Evolutionary conservation across 2,797 vertebrate genomes (phyloP), one percentile per base, ranked within the genome.

Genomic region (Meriones psammophilus): DNA sequence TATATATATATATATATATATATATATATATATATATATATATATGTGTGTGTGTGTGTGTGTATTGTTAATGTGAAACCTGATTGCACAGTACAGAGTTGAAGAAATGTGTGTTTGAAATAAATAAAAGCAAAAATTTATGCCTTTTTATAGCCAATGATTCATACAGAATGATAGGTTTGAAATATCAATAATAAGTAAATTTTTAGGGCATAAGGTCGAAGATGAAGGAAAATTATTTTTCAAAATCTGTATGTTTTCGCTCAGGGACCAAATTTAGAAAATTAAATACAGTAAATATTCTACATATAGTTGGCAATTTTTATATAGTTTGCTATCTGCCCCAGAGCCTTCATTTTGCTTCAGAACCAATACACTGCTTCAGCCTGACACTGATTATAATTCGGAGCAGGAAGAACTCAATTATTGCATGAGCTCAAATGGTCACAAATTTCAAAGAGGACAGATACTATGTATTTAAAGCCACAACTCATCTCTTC

Each of bases 141-240:
- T 89, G 64, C 71, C 92, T 92, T 94, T 96, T 95, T 95, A 96
- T 91, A 92, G 94, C 74, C 89, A 91, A 84, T 96, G 91, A 95
- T 71, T 94, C 94, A 90, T 39, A 69, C 28, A 62, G 86, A 95
- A 78, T 92, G 91, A 96, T 81, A 50, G 58, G 66, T 94, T 96
- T 96, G 94, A 96, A 96, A 96, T 97, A 97, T 90, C 94, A 94
- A 96, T 92, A 97, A 81, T 92, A 93, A 94, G 92, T 73, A 85
- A 94, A 91, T 86, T 91, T 93, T 95, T 76, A 96, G 86, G 91
- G 76, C 86, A 87, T 36, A 91, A 79, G 86, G 74, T 36, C 81
- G 46, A 69, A 92, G 79, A 96, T 83, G 88, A 97, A 95, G 58
- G 77, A 42, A 93, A 81, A 89, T 69, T 58, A 93, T 94, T 50